Evolutionary conservation across 2,888 invertebrate genomes (phyloP).

Genomic region (Brenthis daphne): DNA sequence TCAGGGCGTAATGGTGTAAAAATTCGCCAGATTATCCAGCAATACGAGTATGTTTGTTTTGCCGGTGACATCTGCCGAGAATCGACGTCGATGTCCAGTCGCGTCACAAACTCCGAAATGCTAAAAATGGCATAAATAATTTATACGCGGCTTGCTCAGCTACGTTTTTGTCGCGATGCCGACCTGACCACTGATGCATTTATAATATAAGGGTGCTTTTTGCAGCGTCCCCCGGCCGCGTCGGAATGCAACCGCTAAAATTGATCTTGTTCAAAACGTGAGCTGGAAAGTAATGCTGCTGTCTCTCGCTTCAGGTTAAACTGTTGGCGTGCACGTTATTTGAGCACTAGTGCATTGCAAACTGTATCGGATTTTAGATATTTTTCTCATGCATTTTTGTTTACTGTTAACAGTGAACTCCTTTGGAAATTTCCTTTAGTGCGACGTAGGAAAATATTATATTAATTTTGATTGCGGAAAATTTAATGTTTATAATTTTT

Average conservation of each 20-base stretch:
- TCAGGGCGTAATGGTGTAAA: conserved; percentile 35
- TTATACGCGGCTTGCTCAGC: conserved; percentile 74
- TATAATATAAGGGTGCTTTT: conserved; percentile 82
- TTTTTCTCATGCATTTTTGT: too few species aligned
- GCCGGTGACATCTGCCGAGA: conserved; percentile 44
- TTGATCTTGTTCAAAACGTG: conserved; percentile 81
- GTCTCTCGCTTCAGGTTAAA: conserved; percentile 33
- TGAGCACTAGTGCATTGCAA: background rate
- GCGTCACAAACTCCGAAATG: conserved; percentile 74
- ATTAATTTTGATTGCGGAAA: too few species aligned
- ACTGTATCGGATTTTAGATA: background rate
- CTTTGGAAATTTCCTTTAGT: too few species aligned
- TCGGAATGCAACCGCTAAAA: conserved; percentile 81
- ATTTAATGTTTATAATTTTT: too few species aligned
- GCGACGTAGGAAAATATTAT: too few species aligned
- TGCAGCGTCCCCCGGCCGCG: conserved; percentile 69
- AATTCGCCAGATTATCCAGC: conserved; percentile 36
- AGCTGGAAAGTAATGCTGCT: conserved; percentile 69
- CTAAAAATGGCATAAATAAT: conserved; percentile 83
- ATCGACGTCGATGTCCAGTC: conserved; percentile 53
- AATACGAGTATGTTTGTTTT: conserved; percentile 28
- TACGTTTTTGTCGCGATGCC: conserved; percentile 74
- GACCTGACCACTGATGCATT: conserved; percentile 82
- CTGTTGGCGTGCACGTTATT: conserved; percentile 35
- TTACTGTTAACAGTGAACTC: too few species aligned